Base-by-base conservation (phyloP, 2,888 invertebrate species). In the Altica lythri region DNA sequence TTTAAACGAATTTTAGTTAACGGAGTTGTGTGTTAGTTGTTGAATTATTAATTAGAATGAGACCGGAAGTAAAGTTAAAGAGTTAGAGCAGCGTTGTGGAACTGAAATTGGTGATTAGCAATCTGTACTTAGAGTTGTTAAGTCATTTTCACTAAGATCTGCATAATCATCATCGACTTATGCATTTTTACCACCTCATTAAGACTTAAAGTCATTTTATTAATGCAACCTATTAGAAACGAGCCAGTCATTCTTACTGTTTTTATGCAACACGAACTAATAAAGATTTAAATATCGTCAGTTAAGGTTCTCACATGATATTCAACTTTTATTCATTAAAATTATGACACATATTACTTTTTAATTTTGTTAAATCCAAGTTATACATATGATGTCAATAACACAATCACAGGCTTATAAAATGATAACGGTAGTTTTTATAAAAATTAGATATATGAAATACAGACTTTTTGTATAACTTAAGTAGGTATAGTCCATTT, bases 151-250 rank as follows among this genome's bases (percentile, higher is more conserved):
- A 59, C 54, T 50, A 65, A 65, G 68, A 68, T 52, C 60, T 68
- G 71, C 71, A 61, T 54, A 62, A 66, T 72, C 72, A 72, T 71
- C 63, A 59, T 58, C 50, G 55, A 46, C 61, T 67, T 68, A 69
- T 72, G 69, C 68, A 70, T 72, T 71, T 71, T 64, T 68, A 65
- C 60, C 61, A 60, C 60, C 65, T 68, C 63, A 69, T 70, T 69
- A 71, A 55, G 29, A 22, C 17, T 10, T 19, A 37, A 42, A 51
- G 46, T 47, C 42, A 37, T 27, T 51, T 43, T 38, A 10, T 45
- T 27, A 43, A 32, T 54, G 34, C 16, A 35, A 34, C 40, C 25
- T 35, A 19, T 17, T 17, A 42, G 19, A 35, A 47, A 50, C 34
- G 19, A 14, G 47, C 51, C 47, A 55, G 51, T 55, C 55, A 55